These are phyloP conservation scores for Thera britannica DNA, from an alignment of 2,888 invertebrate species.

Conservation along the genomic window DNA sequence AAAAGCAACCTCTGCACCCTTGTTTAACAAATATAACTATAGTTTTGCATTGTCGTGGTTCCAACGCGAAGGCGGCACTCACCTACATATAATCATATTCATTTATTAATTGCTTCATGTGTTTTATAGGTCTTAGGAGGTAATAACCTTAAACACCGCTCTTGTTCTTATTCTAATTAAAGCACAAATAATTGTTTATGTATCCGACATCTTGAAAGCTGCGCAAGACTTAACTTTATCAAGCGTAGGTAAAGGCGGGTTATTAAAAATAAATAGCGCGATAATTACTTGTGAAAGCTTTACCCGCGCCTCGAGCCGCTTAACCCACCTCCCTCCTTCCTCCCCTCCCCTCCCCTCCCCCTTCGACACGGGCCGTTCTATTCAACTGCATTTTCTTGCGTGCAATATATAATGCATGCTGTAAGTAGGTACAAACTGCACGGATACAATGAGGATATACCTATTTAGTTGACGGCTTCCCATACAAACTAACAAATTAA, in stretches of 20 bases:
- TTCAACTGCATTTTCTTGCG: constrained; percentile 4
- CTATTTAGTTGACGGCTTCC: too few relatives aligned
- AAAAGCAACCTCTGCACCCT: too few relatives aligned
- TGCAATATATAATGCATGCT: too few relatives aligned
- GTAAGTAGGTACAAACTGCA: too few relatives aligned
- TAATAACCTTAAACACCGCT: constrained; percentile 9
- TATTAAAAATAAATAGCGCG: constrained; percentile 16
- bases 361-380: background rate
- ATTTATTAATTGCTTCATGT: too few relatives aligned
- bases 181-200: constrained; percentile 1
- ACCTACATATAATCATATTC: too few relatives aligned
- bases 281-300: constrained; percentile 14
- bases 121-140: too few relatives aligned
- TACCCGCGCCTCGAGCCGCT: constrained; percentile 7
- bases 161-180: constrained; percentile 15
- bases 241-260: constrained; percentile 9
- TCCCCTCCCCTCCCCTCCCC: background rate
- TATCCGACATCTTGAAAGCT: constrained; percentile 12
- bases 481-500: too few relatives aligned
- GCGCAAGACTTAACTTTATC: constrained; percentile 1
- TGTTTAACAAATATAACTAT: too few relatives aligned
- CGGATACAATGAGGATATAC: too few relatives aligned
- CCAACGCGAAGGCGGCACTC: too few relatives aligned
- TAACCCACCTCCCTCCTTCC: background rate
- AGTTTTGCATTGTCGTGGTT: too few relatives aligned